Evolutionary conservation across 2,113 vertebrate species (phyloP), one percentile per base, ranked within the genome.

Genomic region (Chionodraco myersi): DNA sequence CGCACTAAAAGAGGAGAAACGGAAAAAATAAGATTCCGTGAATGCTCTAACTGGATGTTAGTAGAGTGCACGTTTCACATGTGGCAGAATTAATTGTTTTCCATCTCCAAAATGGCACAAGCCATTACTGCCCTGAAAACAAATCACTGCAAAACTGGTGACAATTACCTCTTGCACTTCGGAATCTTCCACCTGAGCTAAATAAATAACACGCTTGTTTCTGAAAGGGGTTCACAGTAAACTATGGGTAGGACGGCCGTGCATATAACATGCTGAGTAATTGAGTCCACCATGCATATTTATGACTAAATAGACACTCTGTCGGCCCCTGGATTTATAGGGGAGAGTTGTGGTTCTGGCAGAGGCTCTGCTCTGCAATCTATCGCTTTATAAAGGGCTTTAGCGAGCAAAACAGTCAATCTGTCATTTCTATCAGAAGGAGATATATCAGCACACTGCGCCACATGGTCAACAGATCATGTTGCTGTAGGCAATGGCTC

Each of bases 351-450:
- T 80, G 58, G 82, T 78, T 91, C 88, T 85, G 84, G 85, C 77
- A 2, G 54, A 75, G 65, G 79, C 67, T 54, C 52, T 56, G 61
- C 75, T 65, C 34, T 57, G 78, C 65, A 90, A 88, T 89, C 84
- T 90, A 91, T 83, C 68, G 80, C 70, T 92, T 92, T 86, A 91
- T 91, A 92, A 94, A 86, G 76, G 81, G 83, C 76, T 90, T 91
- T 80, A 86, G 89, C 60, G 48, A 86, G 88, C 68, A 77, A 83
- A 91, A 77, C 91, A 82, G 75, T 89, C 71, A 88, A 88, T 88
- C 83, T 86, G 89, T 88, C 90, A 78, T 75, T 80, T 53, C 70
- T 41, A 70, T 90, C 75, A 72, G 80, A 59, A 51, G 6, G 57
- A 58, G 18, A 79, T 88, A 67, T 79, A 84, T 89, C 72, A 82